Evolutionary conservation across 2,113 vertebrate species (phyloP), one percentile per base, ranked within the genome.

Genomic region (Epinephelus fuscoguttatus): DNA sequence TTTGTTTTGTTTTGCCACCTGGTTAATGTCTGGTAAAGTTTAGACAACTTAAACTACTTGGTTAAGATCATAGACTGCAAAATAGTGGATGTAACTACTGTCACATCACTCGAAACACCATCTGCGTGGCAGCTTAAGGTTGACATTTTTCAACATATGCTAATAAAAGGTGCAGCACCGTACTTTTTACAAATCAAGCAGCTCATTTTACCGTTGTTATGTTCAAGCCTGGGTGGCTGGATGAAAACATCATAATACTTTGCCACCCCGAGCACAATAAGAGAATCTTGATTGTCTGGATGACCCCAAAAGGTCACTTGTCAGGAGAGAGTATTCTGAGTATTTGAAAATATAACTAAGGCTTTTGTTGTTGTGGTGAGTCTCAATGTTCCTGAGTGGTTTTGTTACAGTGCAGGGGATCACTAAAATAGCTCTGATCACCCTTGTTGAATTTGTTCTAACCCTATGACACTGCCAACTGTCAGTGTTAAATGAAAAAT

Each of bases 401-500:
- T 68, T n/a, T 63, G 70, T 69, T 61, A 56, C 30, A 25, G 42
- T 17, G 17, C 37, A 55, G 60, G 10, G 70, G 49, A 23, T 63
- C 37, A 68, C 21, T 50, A 42, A 55, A 53, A 53, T 7, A n/a
- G 69, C 74, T 72, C 67, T 62, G 72, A 78, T 80, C 60, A 10
- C 69, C 13, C 71, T 75, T 75, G 69, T 69, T 75, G 75, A 81
- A 88, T 64, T 25, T 53, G 68, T 67, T 69, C 37, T 23, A 71
- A 67, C 62, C 49, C 50, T 6, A 53, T 42, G 42, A 64, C 63
- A 42, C 80, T 70, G 71, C 78, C 62, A 82, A 56, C 74, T 70
- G 74, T 61, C 52, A 59, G 57, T 90, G 89, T 81, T 70, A 55
- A 72, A 85, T 81, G 49, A 79, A 85, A 84, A 86, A 76, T 76